A percentile compares a stretch with the other conserved stretches of the same genome.
Conservation (phyloP, 2,888 invertebrate species). For the Osmoderma eremita region DNA sequence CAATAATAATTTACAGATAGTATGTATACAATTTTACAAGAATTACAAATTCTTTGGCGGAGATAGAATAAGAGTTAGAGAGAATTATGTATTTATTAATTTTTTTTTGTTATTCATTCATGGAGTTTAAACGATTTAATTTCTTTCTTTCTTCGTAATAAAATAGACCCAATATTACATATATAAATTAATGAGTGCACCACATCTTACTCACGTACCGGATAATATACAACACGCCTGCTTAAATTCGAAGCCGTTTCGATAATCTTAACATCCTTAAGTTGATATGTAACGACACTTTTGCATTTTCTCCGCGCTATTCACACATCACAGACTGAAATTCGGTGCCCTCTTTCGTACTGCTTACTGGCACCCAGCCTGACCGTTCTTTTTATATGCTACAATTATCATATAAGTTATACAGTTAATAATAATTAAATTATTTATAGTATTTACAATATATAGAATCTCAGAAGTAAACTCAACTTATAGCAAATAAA, state of each 20-base stretch:
- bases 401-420: constrained; percentile 46
- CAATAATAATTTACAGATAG: constrained; percentile 48
- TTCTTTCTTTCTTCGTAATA: constrained; percentile 31
- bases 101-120: neutral
- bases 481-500: constrained; percentile 52
- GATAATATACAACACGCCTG: constrained; percentile 16
- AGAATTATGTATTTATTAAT: constrained; percentile 17
- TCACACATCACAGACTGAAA: constrained; percentile 50
- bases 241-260: too few relatives aligned
- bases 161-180: constrained; percentile 34
- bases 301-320: constrained; percentile 20
- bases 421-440: constrained; percentile 52
- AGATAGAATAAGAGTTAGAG: constrained; percentile 53
- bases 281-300: constrained; percentile 34
- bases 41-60: constrained; percentile 62
- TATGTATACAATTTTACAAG: constrained; percentile 54
- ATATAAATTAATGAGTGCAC: constrained; percentile 34
- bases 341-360: constrained; percentile 14
- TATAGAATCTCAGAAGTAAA: constrained; percentile 47
- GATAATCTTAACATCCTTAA: too few relatives aligned
- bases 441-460: constrained; percentile 61
- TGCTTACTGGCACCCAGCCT: constrained; percentile 24
- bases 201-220: constrained; percentile 27
- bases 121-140: constrained; percentile 12
- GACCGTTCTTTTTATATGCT: constrained; percentile 22